Base-by-base conservation (phyloP, 2,888 invertebrate genomes). In the Luperina nickerlii region DNA sequence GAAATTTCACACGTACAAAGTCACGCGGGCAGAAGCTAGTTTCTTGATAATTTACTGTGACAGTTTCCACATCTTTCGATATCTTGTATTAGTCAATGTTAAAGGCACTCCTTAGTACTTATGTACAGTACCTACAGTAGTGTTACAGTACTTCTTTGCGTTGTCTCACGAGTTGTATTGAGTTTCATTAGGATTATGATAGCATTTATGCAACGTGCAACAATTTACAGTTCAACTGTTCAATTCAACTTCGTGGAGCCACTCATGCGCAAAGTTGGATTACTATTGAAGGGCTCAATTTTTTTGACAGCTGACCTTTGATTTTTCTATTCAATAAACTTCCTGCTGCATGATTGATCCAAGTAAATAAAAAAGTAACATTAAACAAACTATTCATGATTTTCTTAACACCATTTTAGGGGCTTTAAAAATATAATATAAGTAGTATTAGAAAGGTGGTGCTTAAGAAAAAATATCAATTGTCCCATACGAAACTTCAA, bases 81-180 rank as follows among this genome's bases (percentile, higher is more conserved):
- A 66, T 18, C 67, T 38, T 38, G 24, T 60, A 42, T 9, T 42
- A 24, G 38, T 38, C 51, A 54, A 20, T 60, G 27, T 24, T 62
- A n/a, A 27, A 78, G 18, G 11, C n/a, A 27, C 6, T 32, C 20
- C 13, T 42, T 9, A 13, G 13, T 51, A 51, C 24, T 27, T 54
- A 32, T 71, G 32, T n/a, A n/a, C n/a, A n/a, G n/a, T n/a, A n/a
- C n/a, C n/a, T n/a, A n/a, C n/a, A n/a, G n/a, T n/a, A n/a, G n/a
- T n/a, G n/a, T n/a, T n/a, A n/a, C n/a, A n/a, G n/a, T n/a, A n/a
- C n/a, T 24, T 48, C 63, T 6, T 32, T 54, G 71, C 18, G 24
- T 79, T 45, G 15, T 27, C 45, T 48, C 63, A 69, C 45, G 54
- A 78, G 63, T 63, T 45, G 20, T 65, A 69, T 78, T 48, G 38